Percentiles rank a stretch among this genome's conserved stretches.
These are phyloP conservation scores for Sycobia sp. DNA, from an alignment of 1,140 invertebrate species.

Conservation along the genomic window DNA sequence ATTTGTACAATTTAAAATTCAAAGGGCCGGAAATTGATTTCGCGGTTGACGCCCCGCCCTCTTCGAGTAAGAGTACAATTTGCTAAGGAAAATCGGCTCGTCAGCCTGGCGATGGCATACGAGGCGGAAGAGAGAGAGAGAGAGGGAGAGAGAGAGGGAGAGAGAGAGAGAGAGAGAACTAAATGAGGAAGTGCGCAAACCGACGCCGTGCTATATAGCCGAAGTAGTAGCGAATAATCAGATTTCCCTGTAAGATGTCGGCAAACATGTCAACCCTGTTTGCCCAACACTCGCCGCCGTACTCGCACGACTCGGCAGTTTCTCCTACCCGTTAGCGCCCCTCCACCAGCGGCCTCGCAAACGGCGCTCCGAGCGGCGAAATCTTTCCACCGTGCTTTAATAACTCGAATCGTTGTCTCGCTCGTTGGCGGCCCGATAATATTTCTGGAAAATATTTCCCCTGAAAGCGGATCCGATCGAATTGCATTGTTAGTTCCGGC, in stretches of 20 bases:
- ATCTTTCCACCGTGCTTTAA: not conserved
- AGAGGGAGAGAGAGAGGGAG: no score
- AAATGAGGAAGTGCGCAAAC: slow-evolving; percentile 18
- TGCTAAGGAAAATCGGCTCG: no score
- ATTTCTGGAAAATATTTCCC: not conserved
- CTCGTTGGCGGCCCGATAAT: not conserved
- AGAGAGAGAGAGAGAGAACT: no score
- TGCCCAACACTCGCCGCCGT: slow-evolving; percentile 14
- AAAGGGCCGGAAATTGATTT: no score
- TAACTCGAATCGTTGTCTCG: not conserved
- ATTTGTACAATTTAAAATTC: no score
- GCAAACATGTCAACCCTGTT: slow-evolving; percentile 22
- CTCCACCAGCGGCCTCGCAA: not conserved
- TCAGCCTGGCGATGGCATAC: no score
- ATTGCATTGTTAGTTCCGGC: no score
- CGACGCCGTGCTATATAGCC: not conserved
- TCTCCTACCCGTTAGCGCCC: no score
- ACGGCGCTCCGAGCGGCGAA: no score
- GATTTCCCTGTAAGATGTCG: slow-evolving; percentile 26
- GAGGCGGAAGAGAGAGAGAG: no score
- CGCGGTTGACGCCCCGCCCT: no score
- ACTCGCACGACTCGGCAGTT: not conserved
- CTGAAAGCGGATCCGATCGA: not conserved
- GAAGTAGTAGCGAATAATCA: slow-evolving; percentile 21
- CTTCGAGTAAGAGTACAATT: no score